A percentile compares a stretch with the other conserved stretches of the same genome.
Conservation (phyloP, 1,140 invertebrate genomes). For the Pogonognathellus flavescens region DNA sequence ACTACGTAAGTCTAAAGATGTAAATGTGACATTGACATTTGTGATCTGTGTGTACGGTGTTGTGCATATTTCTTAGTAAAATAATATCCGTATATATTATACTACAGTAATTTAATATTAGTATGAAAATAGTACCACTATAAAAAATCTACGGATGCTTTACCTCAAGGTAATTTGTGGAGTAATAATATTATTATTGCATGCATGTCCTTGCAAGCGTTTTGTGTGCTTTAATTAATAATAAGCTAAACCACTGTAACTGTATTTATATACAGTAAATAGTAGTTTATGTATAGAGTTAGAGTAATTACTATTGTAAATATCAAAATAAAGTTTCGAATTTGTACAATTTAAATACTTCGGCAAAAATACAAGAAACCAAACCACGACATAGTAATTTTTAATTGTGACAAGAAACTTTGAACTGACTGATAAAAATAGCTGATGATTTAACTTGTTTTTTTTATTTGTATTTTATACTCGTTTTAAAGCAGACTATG, state of each 20-base stretch:
- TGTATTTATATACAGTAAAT: too few species aligned
- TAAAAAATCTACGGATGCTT: background rate
- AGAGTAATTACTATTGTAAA: background rate
- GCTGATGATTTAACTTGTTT: background rate
- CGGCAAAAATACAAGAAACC: background rate
- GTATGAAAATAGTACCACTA: background rate
- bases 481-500: background rate
- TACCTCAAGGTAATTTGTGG: background rate
- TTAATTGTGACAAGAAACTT: background rate
- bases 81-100: constrained; percentile 8
- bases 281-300: too few species aligned
- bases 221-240: too few species aligned
- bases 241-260: too few species aligned
- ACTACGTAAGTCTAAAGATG: background rate
- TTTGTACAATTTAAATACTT: constrained; percentile 20
- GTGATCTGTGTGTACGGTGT: constrained; percentile 34
- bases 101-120: background rate
- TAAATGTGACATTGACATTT: constrained; percentile 25
- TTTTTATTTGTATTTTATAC: background rate
- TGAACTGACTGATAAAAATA: constrained; percentile 22
- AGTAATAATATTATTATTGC: too few species aligned
- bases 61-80: constrained; percentile 38
- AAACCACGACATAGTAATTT: background rate
- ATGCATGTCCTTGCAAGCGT: too few species aligned
- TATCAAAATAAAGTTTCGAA: background rate